Evolutionary conservation across 2,888 invertebrate genomes (phyloP).

Genomic region (Scotopteryx bipunctaria): DNA sequence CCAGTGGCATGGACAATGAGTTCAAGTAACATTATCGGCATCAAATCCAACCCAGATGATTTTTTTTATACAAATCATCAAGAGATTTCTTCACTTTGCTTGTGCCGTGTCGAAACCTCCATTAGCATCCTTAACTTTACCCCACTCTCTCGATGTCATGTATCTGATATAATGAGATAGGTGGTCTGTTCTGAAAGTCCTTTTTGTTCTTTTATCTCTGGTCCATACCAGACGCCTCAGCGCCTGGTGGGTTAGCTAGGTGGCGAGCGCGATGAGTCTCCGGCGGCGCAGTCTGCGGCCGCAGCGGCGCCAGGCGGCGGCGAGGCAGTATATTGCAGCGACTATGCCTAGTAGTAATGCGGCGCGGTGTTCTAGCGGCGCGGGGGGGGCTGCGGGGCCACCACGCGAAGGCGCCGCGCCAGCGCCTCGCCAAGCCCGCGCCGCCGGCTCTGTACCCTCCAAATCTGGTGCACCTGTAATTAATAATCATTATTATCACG

Average conservation of each 20-base stretch:
- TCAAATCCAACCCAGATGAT: no score
- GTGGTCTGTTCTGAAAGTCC: no score
- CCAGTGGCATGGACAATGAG: no score
- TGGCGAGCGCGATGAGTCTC: conserved; percentile 64
- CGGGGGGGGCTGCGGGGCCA: conserved; percentile 37
- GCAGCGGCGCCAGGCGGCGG: conserved; percentile 62
- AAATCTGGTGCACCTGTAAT: conserved; percentile 56
- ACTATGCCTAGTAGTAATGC: conserved; percentile 52
- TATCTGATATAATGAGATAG: no score
- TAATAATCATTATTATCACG: neutral
- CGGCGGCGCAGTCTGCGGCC: conserved; percentile 64
- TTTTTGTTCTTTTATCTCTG: no score
- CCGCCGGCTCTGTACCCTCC: conserved; percentile 74
- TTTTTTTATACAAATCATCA: no score
- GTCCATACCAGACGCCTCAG: neutral
- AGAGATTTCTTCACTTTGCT: no score
- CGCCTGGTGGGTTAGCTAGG: conserved; percentile 50
- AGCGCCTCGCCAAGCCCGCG: conserved; percentile 83
- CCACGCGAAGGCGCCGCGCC: conserved; percentile 65
- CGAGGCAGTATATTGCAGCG: conserved; percentile 52
- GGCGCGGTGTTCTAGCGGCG: conserved; percentile 51
- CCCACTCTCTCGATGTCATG: no score
- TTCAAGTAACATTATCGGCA: no score
- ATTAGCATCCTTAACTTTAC: no score
- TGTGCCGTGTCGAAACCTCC: no score